Evolutionary conservation across 2,888 invertebrate species (phyloP).

Genomic region (Dryadula phaetusa): DNA sequence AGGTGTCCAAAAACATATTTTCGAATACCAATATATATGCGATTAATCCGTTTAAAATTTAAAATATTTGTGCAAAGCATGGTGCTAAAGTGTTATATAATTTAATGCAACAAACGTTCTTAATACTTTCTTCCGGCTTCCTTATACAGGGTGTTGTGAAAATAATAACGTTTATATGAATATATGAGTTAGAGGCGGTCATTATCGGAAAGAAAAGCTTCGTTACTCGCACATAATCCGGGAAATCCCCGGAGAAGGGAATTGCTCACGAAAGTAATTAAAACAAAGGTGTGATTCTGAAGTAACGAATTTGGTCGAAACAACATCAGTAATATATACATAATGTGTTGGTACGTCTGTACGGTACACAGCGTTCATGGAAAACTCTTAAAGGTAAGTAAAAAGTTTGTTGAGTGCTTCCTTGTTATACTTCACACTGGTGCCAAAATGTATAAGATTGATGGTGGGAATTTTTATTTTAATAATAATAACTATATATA

Average conservation of each 20-base stretch:
- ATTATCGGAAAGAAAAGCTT: constrained; percentile 2
- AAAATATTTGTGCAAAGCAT: too few species aligned
- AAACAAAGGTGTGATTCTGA: background rate
- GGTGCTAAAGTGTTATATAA: too few species aligned
- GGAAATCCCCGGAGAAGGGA: background rate
- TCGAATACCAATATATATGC: too few species aligned
- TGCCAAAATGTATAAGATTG: background rate
- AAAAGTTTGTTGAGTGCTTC: background rate
- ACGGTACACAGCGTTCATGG: background rate
- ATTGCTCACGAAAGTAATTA: constrained; percentile 12
- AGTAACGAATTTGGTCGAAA: background rate
- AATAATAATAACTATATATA: background rate
- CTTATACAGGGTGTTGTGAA: too few species aligned
- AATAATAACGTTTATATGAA: background rate
- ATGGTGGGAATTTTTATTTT: background rate
- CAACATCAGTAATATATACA: background rate
- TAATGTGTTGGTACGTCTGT: background rate
- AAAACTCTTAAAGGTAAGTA: background rate
- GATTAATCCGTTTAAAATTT: too few species aligned
- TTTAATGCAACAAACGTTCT: too few species aligned
- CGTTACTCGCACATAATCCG: background rate
- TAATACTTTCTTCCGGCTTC: too few species aligned
- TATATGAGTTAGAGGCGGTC: background rate
- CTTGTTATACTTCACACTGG: background rate
- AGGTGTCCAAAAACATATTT: too few species aligned